Conservation (phyloP, 2,797 vertebrate species). For the Tauraco hartlaubi region DNA sequence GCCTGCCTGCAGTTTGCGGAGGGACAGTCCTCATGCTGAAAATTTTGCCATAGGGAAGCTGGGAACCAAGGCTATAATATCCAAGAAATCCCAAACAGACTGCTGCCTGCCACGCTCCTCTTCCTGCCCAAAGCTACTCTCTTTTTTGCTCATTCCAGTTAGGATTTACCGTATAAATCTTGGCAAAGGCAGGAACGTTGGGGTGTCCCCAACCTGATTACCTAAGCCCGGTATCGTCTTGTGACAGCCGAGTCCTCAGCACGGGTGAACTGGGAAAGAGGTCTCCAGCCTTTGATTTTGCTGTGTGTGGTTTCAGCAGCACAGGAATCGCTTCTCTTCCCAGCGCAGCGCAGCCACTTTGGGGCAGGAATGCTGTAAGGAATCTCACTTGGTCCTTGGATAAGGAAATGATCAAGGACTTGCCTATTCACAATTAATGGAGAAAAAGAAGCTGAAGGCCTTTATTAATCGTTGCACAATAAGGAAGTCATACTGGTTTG, state of each 20-base stretch:
- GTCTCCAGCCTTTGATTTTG: background rate
- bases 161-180: background rate
- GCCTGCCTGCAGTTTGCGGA: background rate
- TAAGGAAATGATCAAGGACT: constrained; percentile 65
- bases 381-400: constrained; percentile 42
- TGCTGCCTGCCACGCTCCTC: background rate
- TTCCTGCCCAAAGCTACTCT: background rate
- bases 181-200: rapidly evolving
- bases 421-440: constrained; percentile 63
- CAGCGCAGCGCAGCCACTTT: background rate
- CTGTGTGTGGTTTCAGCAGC: background rate
- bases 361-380: constrained; percentile 65
- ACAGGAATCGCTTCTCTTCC: background rate
- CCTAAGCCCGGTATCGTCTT: background rate
- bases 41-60: background rate
- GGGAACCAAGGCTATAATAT: background rate
- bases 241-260: background rate
- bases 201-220: background rate
- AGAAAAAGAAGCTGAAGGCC: constrained; percentile 18
- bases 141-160: background rate
- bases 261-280: background rate
- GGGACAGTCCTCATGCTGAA: background rate
- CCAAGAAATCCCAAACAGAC: rapidly evolving
- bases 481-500: constrained; percentile 66
- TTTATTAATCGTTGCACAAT: constrained; percentile 68